phyloP scores from a whole-genome alignment of 2,888 invertebrate species.

The Abrostola tripartita region DNA sequence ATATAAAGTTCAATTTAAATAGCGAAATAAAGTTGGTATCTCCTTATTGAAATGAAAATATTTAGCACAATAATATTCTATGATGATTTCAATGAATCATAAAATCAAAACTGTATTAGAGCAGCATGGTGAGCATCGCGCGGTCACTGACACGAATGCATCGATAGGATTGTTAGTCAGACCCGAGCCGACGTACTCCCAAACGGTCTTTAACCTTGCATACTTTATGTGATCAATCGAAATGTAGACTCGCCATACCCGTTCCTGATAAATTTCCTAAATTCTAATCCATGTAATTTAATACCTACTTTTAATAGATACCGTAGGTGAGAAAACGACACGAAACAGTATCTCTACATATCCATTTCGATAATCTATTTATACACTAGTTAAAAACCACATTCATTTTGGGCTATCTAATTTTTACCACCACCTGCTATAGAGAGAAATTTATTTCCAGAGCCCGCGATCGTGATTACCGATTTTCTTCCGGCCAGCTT shows the following conservation, averaged over 20 bases:
- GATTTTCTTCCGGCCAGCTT: constrained; percentile 42
- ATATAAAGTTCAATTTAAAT: constrained; percentile 24
- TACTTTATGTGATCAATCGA: constrained; percentile 53
- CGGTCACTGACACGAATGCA: constrained; percentile 63
- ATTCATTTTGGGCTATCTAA: constrained; percentile 41
- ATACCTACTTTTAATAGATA: constrained; percentile 12
- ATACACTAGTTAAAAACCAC: constrained; percentile 24
- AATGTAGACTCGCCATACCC: constrained; percentile 32
- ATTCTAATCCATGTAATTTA: constrained; percentile 16
- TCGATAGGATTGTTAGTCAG: constrained; percentile 54
- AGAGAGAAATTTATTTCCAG: constrained; percentile 53
- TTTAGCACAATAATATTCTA: no score
- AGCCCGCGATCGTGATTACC: constrained; percentile 40
- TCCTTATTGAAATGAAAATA: neutral
- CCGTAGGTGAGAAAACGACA: constrained; percentile 15
- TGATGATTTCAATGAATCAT: constrained; percentile 32
- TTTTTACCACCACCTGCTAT: constrained; percentile 58
- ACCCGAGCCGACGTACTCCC: constrained; percentile 43
- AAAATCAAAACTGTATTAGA: constrained; percentile 45
- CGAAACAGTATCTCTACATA: constrained; percentile 12
- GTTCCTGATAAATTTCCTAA: constrained; percentile 29
- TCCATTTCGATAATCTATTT: constrained; percentile 25
- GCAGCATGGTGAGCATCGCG: constrained; percentile 28
- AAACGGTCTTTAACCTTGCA: constrained; percentile 58
- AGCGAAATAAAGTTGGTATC: constrained; percentile 2